Conservation (phyloP, 2,888 invertebrate genomes). For the Uropetala carovei region DNA sequence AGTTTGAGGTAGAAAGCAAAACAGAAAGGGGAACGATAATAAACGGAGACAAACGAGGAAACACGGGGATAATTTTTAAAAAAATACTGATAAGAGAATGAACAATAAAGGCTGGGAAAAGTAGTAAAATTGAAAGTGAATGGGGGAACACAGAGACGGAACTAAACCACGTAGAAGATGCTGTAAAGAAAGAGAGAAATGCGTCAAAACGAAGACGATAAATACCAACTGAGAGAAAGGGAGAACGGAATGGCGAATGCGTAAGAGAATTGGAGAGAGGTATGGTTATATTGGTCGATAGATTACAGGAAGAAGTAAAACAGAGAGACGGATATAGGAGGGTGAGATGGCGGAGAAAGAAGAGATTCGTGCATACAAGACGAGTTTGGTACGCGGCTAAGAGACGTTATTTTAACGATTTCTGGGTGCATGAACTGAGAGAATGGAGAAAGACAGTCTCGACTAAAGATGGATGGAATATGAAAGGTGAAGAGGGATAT, state of each 20-base stretch:
- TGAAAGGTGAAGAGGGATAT: not conserved
- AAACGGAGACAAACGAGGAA: too few species aligned
- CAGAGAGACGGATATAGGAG: not conserved
- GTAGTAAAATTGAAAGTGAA: too few species aligned
- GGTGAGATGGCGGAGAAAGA: not conserved
- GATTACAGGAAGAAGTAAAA: not conserved
- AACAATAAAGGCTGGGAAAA: too few species aligned
- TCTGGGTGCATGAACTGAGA: not conserved
- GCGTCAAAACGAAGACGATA: too few species aligned
- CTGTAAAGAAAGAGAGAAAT: too few species aligned
- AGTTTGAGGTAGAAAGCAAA: too few species aligned
- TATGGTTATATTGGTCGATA: not conserved
- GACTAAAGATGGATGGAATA: not conserved
- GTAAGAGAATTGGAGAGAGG: not conserved
- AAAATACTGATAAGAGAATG: too few species aligned
- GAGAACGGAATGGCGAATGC: not conserved
- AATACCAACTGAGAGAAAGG: not conserved
- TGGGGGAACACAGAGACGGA: too few species aligned
- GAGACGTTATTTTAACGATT: not conserved
- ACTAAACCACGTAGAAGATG: too few species aligned
- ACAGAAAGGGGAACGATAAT: too few species aligned
- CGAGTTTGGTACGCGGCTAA: not conserved
- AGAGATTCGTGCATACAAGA: not conserved
- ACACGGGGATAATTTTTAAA: too few species aligned
- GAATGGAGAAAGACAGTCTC: not conserved